Percentiles rank a stretch among this genome's conserved stretches.
These are phyloP conservation scores for Myrmecobius fasciatus DNA, from an alignment of 2,113 vertebrate species.

Conservation along the genomic window DNA sequence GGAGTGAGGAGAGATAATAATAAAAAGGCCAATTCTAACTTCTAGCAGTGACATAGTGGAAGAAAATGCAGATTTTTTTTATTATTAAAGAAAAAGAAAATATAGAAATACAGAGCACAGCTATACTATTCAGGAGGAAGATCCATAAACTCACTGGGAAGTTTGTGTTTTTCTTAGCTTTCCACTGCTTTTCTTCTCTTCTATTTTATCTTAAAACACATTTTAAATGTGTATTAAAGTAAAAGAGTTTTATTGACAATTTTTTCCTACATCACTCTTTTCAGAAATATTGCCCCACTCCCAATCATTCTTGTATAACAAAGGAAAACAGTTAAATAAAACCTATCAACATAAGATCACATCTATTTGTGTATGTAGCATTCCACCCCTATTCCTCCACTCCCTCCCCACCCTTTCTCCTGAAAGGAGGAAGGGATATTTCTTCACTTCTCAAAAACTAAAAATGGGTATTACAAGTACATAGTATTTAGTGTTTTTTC, in stretches of 20 bases:
- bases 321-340: neutral
- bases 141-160: neutral
- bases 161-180: neutral
- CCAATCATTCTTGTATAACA: neutral
- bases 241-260: neutral
- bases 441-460: neutral
- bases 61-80: neutral
- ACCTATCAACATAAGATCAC: neutral
- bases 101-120: neutral
- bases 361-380: neutral
- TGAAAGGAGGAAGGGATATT: neutral
- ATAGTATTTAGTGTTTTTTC: neutral
- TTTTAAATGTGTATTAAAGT: neutral
- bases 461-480: neutral
- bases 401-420: neutral
- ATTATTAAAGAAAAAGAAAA: neutral
- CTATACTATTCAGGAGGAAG: neutral
- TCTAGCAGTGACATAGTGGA: slow-evolving; percentile 8
- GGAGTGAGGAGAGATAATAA: neutral
- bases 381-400: neutral
- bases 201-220: neutral
- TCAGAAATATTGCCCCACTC: neutral
- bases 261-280: neutral
- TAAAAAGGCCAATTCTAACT: neutral
- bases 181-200: neutral